A percentile compares a stretch with the other conserved stretches of the same genome.
These are phyloP conservation scores for Mizuhopecten yessoensis DNA, from an alignment of 1,140 invertebrate genomes.

Conservation along the genomic window DNA sequence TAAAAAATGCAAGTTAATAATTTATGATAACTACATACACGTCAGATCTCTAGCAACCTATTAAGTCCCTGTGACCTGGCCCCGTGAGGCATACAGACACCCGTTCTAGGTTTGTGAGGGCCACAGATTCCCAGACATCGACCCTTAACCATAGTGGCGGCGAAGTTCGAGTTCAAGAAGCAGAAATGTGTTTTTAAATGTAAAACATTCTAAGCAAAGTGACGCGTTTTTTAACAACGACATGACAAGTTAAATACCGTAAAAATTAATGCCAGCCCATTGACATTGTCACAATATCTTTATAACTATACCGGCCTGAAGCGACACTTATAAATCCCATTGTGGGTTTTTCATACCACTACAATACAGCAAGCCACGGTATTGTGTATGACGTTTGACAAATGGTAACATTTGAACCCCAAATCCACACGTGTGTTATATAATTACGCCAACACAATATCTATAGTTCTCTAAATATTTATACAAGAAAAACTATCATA, in stretches of 20 bases:
- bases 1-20: too few relatives aligned
- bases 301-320: background rate
- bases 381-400: background rate
- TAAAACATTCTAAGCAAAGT: background rate
- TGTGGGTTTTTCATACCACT: background rate
- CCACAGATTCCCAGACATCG: background rate
- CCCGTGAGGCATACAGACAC: too few relatives aligned
- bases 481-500: background rate
- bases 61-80: too few relatives aligned
- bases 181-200: conserved; percentile 8
- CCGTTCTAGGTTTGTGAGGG: background rate
- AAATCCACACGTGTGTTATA: conserved; percentile 12
- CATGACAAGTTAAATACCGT: conserved; percentile 33
- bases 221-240: conserved; percentile 8
- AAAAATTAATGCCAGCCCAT: background rate
- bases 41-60: too few relatives aligned
- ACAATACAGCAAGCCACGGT: background rate
- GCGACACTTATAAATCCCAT: conserved; percentile 23
- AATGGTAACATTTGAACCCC: background rate
- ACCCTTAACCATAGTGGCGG: background rate
- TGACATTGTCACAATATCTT: conserved; percentile 27
- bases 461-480: background rate
- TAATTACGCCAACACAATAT: background rate
- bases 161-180: background rate
- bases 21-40: too few relatives aligned